Evolutionary conservation across 2,888 invertebrate genomes (phyloP), one percentile per base, ranked within the genome.

Genomic region (Morpho achilles): DNA sequence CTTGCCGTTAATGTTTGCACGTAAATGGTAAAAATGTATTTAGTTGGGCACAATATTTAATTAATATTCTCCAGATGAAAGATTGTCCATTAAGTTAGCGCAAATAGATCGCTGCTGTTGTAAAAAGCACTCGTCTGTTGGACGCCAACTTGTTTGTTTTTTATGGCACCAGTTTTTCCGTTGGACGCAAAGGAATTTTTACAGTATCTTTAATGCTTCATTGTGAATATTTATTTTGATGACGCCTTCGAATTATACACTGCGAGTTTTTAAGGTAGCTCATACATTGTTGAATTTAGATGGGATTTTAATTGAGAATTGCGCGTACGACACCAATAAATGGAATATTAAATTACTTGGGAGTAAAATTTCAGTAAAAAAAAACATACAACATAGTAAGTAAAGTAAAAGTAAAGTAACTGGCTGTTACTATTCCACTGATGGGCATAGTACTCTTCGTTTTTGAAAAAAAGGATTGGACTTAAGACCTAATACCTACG

Each of bases 31-130:
- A 22, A 40, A 53, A 52, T 52, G 52, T 44, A n/a, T 44, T 45
- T 39, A 44, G 8, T 40, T 10, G n/a, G 16, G 39, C 39, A 10
- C 51, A 45, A 49, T 49, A 40, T 46, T n/a, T 40, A 52, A 56
- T 61, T 59, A 56, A 32, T 56, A 59, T 56, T 56, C 61, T 9
- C 42, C 16, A 46, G 46, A 50, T 45, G 49, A 50, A n/a, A 45
- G 50, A 53, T 53, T 56, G 59, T 56, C 56, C 55, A 59, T 48
- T 56, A 41, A 52, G 46, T 53, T 56, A 54, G 54, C 42, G 23
- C 53, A 53, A 54, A 58, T 42, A 44, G 48, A 51, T 44, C 51
- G 32, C 42, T 40, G 50, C 54, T 47, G 42, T 50, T 10, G 53
- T 44, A 59, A 56, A 50, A 61, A 47, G 46, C 2, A 59, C 39